These are phyloP conservation scores for Ceratina calcarata DNA, from an alignment of 1,140 invertebrate genomes.

Conservation along the genomic window DNA sequence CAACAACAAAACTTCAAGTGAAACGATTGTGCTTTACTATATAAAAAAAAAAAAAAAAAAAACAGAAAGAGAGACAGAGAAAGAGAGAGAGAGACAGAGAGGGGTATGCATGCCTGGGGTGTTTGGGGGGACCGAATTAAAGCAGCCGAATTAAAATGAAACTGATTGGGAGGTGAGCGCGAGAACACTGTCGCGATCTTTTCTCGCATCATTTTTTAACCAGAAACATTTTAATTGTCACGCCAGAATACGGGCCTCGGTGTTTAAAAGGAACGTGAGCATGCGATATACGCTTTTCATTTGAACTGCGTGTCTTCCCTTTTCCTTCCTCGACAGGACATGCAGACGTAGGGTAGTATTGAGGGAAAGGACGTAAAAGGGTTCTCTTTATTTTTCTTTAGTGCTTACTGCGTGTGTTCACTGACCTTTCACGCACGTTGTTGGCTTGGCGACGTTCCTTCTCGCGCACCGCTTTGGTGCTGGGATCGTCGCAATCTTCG, in stretches of 20 bases:
- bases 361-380: conserved; percentile 54
- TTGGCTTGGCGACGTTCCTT: conserved; percentile 98
- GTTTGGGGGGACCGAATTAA: conserved; percentile 60
- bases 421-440: conserved; percentile 98
- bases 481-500: conserved; percentile 90
- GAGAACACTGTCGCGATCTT: conserved; percentile 45
- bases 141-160: conserved; percentile 69
- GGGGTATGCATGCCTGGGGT: conserved; percentile 56
- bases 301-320: background rate
- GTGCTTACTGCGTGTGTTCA: conserved; percentile 80
- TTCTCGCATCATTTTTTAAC: conserved; percentile 65
- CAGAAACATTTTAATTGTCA: conserved; percentile 72
- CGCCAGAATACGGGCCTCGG: conserved; percentile 70
- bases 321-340: conserved; percentile 22
- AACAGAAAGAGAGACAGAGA: no score
- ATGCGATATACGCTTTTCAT: conserved; percentile 25
- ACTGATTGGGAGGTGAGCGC: conserved; percentile 68
- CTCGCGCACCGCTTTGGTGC: conserved; percentile 95
- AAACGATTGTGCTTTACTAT: conserved; percentile 23
- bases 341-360: conserved; percentile 39
- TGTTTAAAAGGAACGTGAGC: conserved; percentile 24
- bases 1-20: conserved; percentile 30
- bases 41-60: background rate
- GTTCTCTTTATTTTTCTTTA: conserved; percentile 11
- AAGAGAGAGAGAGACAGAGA: no score